Conservation (phyloP, 2,888 invertebrate genomes). For the Aricia artaxerxes region DNA sequence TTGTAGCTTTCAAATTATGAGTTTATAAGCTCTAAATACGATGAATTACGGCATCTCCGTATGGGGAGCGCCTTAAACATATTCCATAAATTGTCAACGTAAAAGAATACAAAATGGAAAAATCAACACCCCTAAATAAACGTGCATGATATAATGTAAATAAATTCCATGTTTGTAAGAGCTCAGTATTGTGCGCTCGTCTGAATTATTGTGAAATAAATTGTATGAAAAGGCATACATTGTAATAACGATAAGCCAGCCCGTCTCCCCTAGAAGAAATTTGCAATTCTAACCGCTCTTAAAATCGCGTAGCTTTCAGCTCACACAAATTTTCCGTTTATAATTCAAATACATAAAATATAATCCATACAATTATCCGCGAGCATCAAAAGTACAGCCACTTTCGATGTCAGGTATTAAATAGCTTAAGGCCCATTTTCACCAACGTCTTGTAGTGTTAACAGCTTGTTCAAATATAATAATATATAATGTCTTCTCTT, state of each 20-base stretch:
- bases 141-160: conserved; percentile 19
- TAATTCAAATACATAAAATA: conserved; percentile 17
- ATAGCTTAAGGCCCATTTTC: neutral
- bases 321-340: conserved; percentile 32
- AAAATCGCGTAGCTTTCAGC: conserved; percentile 36
- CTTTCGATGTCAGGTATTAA: neutral
- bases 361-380: conserved; percentile 2
- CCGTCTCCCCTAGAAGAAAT: conserved; percentile 43
- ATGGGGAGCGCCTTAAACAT: neutral
- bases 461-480: too few relatives aligned
- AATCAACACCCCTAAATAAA: conserved; percentile 12
- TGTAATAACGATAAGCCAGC: conserved; percentile 43
- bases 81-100: neutral
- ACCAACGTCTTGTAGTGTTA: too few relatives aligned
- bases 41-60: too few relatives aligned
- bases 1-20: too few relatives aligned
- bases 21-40: too few relatives aligned
- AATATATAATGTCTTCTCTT: too few relatives aligned
- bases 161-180: conserved; percentile 18
- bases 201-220: conserved; percentile 38
- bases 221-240: conserved; percentile 43
- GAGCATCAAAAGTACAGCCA: neutral
- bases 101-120: conserved; percentile 1
- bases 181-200: conserved; percentile 17
- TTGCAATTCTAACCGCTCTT: conserved; percentile 44